Evolutionary conservation across 2,888 invertebrate species (phyloP), one percentile per base, ranked within the genome.

Genomic region (Hyposoter dolosus): DNA sequence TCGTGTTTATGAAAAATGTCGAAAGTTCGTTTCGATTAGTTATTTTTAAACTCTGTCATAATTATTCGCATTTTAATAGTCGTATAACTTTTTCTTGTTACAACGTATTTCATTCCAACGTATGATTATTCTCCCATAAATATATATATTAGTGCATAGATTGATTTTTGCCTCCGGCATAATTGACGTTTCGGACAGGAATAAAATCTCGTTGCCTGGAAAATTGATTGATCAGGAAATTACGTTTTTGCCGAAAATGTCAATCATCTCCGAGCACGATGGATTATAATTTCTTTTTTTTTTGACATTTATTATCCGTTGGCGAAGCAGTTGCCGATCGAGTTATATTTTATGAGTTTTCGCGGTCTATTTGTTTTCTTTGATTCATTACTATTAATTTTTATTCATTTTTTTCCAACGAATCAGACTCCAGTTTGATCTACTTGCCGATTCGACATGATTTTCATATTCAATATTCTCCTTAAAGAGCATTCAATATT

Each of bases 101-200:
- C 60, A 60, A 60, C 60, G 60, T 40, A 40, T 4, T 60, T 3
- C 15, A 60, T 60, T 28, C 60, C 23, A 28, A 28, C 7, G 3
- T 60, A 15, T 60, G 15, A 60, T 28, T 1, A 12, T 28, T 60
- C 15, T 60, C 28, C 23, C 60, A 15, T 28, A 60, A 60, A 60
- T 60, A 60, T 28, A 60, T 28, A 60, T 60, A 50, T 15, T 15
- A 15, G 28, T 56, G 23, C 56, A 23, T 10, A 23, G 23, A 56
- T 56, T 56, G 28, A 23, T 56, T 3, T 56, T 60, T 60, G 3
- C 12, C n/a, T 66, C n/a, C 10, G 35, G 40, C n/a, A 40, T 66
- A 40, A 66, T 66, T 66, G 65, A 66, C 65, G n/a, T 66, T 65
- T 66, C 65, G 65, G 65, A 66, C 65, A 35, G 40, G 40, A 40